Conservation (phyloP, 2,888 invertebrate genomes). For the Agrilus biguttatus region DNA sequence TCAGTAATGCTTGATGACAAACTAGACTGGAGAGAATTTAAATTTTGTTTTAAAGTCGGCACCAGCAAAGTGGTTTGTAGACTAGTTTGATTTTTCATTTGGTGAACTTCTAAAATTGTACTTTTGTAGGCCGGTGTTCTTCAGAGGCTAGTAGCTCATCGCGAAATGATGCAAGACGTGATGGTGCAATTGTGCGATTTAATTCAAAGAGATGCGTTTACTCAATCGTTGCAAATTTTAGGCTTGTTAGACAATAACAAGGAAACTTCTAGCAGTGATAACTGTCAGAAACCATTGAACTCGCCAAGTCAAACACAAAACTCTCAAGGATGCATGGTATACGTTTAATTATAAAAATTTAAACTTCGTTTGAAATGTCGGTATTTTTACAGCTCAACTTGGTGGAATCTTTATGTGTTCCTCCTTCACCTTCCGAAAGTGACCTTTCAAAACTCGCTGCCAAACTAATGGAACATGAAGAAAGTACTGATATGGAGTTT, state of each 20-base stretch:
- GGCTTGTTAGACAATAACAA: slow-evolving; percentile 33
- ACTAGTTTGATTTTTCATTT: slow-evolving; percentile 1
- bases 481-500: slow-evolving; percentile 50
- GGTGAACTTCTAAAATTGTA: not conserved
- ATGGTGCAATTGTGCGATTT: slow-evolving; percentile 40
- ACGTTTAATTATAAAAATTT: too few species aligned
- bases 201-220: slow-evolving; percentile 47
- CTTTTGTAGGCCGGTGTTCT: slow-evolving; percentile 35
- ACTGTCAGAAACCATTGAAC: too few species aligned
- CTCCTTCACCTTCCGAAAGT: slow-evolving; percentile 41
- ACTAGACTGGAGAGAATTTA: slow-evolving; percentile 45
- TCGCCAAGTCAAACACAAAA: too few species aligned
- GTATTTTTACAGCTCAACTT: slow-evolving; percentile 35
- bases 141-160: slow-evolving; percentile 35
- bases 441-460: slow-evolving; percentile 41
- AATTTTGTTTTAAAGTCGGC: slow-evolving; percentile 46
- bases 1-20: slow-evolving; percentile 47
- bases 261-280: not conserved
- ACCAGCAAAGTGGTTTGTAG: slow-evolving; percentile 46
- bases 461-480: slow-evolving; percentile 38
- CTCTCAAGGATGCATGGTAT: too few species aligned
- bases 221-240: slow-evolving; percentile 39
- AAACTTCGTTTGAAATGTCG: slow-evolving; percentile 9
- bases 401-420: slow-evolving; percentile 44
- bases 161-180: slow-evolving; percentile 34